Base-by-base conservation (phyloP, 2,113 vertebrate genomes). In the Macaca fascicularis region DNA sequence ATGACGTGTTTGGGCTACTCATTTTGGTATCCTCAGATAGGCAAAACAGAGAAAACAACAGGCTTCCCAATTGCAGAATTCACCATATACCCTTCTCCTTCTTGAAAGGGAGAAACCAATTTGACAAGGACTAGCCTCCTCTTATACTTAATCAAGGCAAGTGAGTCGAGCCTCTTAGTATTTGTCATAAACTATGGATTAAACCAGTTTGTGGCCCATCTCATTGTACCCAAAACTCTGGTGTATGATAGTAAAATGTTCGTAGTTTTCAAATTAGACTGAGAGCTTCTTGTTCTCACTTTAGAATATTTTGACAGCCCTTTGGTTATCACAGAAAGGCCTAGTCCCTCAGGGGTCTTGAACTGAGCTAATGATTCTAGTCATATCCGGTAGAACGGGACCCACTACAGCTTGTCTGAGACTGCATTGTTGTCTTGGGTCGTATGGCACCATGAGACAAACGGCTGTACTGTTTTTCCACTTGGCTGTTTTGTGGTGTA, bases 401-500 rank as follows among this genome's bases (percentile, higher is more conserved):
- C 61, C 43, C 48, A 45, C 27, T 55, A 0, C 17, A n/a, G 5
- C 82, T 90, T 61, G 14, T 96, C 48, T 93, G 76, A 67, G 92
- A 30, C 35, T 22, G 19, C 57, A 30, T 59, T 97, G 76, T 94
- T 11, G 3, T 30, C 70, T 80, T 67, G 52, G 48, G 3, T n/a
- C 67, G 27, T 85, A 11, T 48, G 88, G 50, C 35, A 64, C 92
- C 4, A 1, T 64, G n/a, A 80, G 70, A 90, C 27, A 95, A 93
- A 93, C 69, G 59, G 32, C 90, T 57, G 59, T 82, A 92, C 70
- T 96, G 87, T 95, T 95, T 89, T 82, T 72, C 55, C 22, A 1
- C 43, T 93, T 52, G 79, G 52, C 64, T 94, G 95, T 90, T 81
- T 75, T 92, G 20, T 38, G 52, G 20, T 78, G 95, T 97, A 96